Evolutionary conservation across 2,888 invertebrate genomes (phyloP).

Genomic region (Acholoe squamosa): DNA sequence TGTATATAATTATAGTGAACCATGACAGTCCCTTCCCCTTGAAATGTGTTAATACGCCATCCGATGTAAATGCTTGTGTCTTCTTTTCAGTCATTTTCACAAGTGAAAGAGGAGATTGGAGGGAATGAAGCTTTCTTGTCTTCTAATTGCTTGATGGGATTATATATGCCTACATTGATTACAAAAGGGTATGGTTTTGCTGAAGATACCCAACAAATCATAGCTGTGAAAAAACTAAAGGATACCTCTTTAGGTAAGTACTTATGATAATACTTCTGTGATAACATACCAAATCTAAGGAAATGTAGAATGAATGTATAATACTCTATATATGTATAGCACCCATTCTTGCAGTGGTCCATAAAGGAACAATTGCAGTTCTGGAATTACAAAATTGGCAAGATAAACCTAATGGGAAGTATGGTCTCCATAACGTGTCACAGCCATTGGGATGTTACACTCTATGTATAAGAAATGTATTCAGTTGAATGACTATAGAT

Average conservation of each 20-base stretch:
- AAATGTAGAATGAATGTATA: background rate
- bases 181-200: constrained; percentile 67
- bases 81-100: background rate
- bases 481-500: background rate
- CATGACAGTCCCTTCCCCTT: too few species aligned
- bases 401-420: too few species aligned
- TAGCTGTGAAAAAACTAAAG: constrained; percentile 57
- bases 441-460: background rate
- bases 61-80: too few species aligned
- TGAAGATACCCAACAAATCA: constrained; percentile 65
- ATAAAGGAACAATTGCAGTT: too few species aligned
- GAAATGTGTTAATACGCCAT: too few species aligned
- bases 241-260: constrained; percentile 62
- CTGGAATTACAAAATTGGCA: too few species aligned
- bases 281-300: background rate
- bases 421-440: too few species aligned
- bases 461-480: background rate
- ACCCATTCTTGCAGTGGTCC: too few species aligned
- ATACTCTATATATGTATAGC: too few species aligned
- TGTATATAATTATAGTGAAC: too few species aligned
- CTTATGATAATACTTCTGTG: background rate
- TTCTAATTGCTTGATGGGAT: constrained; percentile 67
- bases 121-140: constrained; percentile 64
- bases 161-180: constrained; percentile 67
- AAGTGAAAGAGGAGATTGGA: constrained; percentile 37